phyloP scores from a whole-genome alignment of 1,140 invertebrate species.

The Drosophila kohkoa region DNA sequence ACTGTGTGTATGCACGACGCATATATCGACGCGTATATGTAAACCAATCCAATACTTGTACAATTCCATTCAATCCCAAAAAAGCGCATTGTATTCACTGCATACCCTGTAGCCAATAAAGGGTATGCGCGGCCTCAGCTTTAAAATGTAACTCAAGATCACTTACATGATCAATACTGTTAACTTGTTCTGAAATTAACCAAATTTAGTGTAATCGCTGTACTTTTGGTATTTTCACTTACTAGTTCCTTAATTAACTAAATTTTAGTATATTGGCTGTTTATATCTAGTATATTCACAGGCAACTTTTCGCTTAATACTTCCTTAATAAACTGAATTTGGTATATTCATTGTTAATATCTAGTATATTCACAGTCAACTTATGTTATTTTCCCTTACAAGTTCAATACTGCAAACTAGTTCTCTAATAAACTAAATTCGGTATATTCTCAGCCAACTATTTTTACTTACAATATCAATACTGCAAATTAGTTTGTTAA shows the following conservation, averaged over 20 bases:
- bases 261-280: too few species aligned
- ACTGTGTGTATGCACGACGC: conserved; percentile 31
- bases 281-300: too few species aligned
- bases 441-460: not conserved
- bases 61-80: conserved; percentile 49
- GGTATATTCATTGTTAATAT: too few species aligned
- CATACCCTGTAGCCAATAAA: conserved; percentile 21
- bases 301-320: too few species aligned
- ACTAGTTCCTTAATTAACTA: too few species aligned
- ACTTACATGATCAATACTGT: too few species aligned
- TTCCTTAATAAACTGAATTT: too few species aligned
- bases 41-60: conserved; percentile 40
- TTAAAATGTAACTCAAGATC: not conserved
- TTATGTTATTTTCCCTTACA: too few species aligned
- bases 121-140: not conserved
- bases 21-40: conserved; percentile 48
- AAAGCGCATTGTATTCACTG: conserved; percentile 68
- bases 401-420: not conserved
- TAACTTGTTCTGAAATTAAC: not conserved
- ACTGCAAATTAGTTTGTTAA: too few species aligned
- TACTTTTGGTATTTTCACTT: too few species aligned
- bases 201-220: not conserved
- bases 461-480: too few species aligned
- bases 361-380: too few species aligned
- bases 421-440: not conserved